Conservation (phyloP, 1,140 invertebrate genomes). For the Drosophila kepulauana region DNA sequence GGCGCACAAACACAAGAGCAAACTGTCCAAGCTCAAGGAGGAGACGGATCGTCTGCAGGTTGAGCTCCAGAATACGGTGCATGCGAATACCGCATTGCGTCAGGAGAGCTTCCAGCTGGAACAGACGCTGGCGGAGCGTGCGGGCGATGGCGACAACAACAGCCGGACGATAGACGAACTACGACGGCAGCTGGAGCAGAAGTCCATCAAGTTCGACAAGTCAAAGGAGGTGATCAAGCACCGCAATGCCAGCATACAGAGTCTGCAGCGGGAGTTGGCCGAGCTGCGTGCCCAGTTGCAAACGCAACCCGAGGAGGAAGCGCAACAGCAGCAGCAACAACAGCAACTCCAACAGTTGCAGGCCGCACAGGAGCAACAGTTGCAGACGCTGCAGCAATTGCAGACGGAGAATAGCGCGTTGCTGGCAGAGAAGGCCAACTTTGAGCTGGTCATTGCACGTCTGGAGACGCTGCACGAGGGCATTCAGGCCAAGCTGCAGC, state of each 20-base stretch:
- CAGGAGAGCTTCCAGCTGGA: conserved; percentile 31
- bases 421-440: conserved; percentile 79
- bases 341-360: conserved; percentile 66
- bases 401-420: conserved; percentile 80
- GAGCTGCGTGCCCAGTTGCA: conserved; percentile 50
- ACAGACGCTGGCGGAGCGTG: conserved; percentile 12
- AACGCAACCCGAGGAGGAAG: conserved; percentile 83
- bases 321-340: conserved; percentile 84
- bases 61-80: conserved; percentile 46
- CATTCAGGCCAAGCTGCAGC: conserved; percentile 89
- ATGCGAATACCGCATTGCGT: conserved; percentile 57
- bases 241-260: conserved; percentile 74
- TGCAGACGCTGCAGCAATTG: conserved; percentile 43
- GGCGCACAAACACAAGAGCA: conserved; percentile 39
- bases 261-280: conserved; percentile 65
- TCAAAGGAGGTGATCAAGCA: conserved; percentile 84
- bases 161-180: conserved; percentile 42
- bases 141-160: conserved; percentile 14
- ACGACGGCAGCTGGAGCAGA: conserved; percentile 55
- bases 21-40: conserved; percentile 30
- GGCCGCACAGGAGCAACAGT: conserved; percentile 35
- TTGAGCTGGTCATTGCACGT: conserved; percentile 60
- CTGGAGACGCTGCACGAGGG: conserved; percentile 77
- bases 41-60: conserved; percentile 47
- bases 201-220: conserved; percentile 80